Evolutionary conservation across 2,888 invertebrate genomes (phyloP).

Genomic region (Tigriopus californicus): DNA sequence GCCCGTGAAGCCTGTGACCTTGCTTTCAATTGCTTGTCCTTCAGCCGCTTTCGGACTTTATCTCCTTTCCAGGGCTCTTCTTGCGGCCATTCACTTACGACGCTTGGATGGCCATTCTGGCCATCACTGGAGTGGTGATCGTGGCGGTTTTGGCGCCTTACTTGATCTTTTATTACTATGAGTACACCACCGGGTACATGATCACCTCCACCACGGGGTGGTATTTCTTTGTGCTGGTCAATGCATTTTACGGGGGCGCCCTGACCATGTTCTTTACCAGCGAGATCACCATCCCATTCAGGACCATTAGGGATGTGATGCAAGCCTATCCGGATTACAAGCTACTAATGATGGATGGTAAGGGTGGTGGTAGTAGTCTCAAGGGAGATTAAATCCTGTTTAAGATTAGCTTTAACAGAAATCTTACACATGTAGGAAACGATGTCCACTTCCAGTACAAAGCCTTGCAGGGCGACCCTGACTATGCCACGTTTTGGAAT

Average conservation of each 20-base stretch:
- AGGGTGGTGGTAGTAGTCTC: no score
- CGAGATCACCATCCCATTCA: neutral
- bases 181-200: neutral
- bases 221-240: neutral
- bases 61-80: neutral
- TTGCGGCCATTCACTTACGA: neutral
- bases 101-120: neutral
- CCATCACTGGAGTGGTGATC: neutral
- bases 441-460: neutral
- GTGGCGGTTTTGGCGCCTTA: neutral
- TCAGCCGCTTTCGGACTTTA: no score
- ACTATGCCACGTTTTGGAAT: neutral
- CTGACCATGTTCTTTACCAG: constrained; percentile 1
- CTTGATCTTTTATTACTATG: neutral
- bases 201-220: neutral
- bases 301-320: neutral
- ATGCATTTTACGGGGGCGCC: neutral
- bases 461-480: neutral
- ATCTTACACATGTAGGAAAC: neutral
- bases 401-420: no score
- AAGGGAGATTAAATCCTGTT: no score
- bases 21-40: no score
- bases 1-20: no score
- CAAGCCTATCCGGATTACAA: neutral
- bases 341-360: neutral